Evolutionary conservation across 2,113 vertebrate genomes (phyloP).

Genomic region (Hippocampus zosterae): DNA sequence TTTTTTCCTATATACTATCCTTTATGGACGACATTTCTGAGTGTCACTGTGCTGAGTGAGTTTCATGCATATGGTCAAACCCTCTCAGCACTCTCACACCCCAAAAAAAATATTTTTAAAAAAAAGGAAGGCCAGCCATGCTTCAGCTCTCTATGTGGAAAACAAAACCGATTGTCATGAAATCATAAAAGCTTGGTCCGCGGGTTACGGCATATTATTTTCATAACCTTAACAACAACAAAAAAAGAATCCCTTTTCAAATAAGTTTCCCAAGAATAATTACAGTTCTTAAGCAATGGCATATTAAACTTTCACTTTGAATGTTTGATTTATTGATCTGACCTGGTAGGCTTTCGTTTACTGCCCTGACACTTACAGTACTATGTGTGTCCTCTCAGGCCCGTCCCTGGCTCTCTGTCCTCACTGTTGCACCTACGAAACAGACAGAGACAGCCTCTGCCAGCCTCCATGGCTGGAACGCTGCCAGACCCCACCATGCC

Average conservation of each 20-base stretch:
- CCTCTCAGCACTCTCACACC: not conserved
- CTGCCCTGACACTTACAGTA: not conserved
- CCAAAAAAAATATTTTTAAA: not conserved
- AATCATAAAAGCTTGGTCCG: conserved; percentile 2
- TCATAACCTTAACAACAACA: not conserved
- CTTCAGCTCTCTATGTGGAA: not conserved
- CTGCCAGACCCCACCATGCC: conserved; percentile 97
- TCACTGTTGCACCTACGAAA: conserved; percentile 96
- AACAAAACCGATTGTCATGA: not conserved
- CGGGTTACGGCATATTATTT: not conserved
- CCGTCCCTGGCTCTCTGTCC: conserved; percentile 96
- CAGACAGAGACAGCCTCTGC: conserved; percentile 97
- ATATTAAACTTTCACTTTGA: not conserved
- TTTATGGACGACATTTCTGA: no score
- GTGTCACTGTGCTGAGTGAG: not conserved
- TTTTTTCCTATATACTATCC: not conserved
- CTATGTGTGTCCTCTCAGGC: conserved; percentile 70
- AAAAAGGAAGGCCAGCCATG: not conserved
- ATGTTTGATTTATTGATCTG: not conserved
- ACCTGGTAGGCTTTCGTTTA: not conserved
- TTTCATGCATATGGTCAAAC: not conserved
- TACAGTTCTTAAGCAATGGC: not conserved
- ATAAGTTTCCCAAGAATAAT: not conserved
- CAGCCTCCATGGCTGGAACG: conserved; percentile 98
- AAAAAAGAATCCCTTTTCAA: not conserved